Evolutionary conservation across 2,888 invertebrate species (phyloP).

Genomic region (Drosophila putrida): DNA sequence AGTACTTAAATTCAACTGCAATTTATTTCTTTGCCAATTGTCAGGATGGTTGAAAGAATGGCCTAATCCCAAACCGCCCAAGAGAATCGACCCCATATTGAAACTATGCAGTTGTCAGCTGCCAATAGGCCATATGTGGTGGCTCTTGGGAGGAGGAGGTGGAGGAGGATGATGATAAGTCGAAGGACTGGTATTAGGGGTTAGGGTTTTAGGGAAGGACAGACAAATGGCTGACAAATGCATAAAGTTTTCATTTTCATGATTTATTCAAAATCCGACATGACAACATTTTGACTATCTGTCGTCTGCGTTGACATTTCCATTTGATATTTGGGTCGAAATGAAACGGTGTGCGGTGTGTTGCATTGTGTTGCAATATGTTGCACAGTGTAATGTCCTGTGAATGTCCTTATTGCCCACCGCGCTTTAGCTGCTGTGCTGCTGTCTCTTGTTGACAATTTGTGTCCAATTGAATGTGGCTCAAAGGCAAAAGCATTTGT

Average conservation of each 20-base stretch:
- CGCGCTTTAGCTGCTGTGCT: constrained; percentile 7
- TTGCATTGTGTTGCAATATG: constrained; percentile 10
- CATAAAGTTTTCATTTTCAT: constrained; percentile 74
- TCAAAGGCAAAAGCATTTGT: constrained; percentile 35
- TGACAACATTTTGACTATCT: constrained; percentile 74
- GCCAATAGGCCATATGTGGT: constrained; percentile 8
- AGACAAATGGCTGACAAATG: constrained; percentile 74
- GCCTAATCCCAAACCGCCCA: constrained; percentile 4
- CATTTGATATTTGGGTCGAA: constrained; percentile 61
- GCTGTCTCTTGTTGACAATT: constrained; percentile 39
- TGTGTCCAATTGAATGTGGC: constrained; percentile 45
- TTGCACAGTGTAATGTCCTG: constrained; percentile 4
- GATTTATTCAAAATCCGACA: constrained; percentile 74
- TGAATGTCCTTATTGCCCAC: constrained; percentile 1
- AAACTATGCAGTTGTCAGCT: constrained; percentile 25
- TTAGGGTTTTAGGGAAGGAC: constrained; percentile 5
- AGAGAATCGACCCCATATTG: constrained; percentile 15
- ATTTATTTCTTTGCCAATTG: constrained; percentile 1
- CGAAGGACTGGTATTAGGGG: not conserved
- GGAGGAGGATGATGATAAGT: not conserved
- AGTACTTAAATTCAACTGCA: not conserved
- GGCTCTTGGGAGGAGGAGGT: no score
- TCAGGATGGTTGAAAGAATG: constrained; percentile 11
- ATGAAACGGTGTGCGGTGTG: not conserved
- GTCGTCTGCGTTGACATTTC: constrained; percentile 65